Conservation (phyloP, 1,140 invertebrate genomes). For the Zaprionus lachaisei region DNA sequence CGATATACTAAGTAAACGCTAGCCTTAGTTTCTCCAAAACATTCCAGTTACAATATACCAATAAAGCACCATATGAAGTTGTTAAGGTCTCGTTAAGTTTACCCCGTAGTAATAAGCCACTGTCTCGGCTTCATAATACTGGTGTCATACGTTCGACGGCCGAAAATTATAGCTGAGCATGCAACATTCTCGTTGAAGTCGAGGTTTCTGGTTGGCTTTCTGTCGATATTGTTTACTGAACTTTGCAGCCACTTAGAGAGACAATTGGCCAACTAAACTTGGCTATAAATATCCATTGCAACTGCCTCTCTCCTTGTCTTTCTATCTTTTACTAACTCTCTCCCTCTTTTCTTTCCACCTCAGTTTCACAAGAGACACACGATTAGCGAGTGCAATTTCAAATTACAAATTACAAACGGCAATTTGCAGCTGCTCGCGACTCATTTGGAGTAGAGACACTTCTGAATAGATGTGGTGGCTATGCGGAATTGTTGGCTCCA, state of each 20-base stretch:
- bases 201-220: slow-evolving; percentile 24
- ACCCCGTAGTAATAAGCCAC: slow-evolving; percentile 17
- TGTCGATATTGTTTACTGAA: slow-evolving; percentile 29
- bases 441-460: not conserved
- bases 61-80: not conserved
- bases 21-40: not conserved
- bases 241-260: slow-evolving; percentile 9
- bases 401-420: slow-evolving; percentile 27
- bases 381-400: slow-evolving; percentile 45
- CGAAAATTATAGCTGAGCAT: slow-evolving; percentile 64
- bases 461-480: slow-evolving; percentile 42
- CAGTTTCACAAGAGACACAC: slow-evolving; percentile 56
- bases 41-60: no score
- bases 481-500: slow-evolving; percentile 32
- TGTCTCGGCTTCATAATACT: slow-evolving; percentile 36
- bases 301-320: not conserved
- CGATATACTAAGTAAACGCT: no score
- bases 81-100: not conserved
- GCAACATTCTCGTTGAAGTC: slow-evolving; percentile 45
- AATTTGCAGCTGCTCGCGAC: slow-evolving; percentile 42
- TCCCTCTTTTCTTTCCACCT: not conserved
- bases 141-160: slow-evolving; percentile 61
- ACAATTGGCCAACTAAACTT: not conserved
- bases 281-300: slow-evolving; percentile 6
- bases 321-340: not conserved